Conservation (phyloP, 2,113 vertebrate genomes). For the Trematocara marginatum region DNA sequence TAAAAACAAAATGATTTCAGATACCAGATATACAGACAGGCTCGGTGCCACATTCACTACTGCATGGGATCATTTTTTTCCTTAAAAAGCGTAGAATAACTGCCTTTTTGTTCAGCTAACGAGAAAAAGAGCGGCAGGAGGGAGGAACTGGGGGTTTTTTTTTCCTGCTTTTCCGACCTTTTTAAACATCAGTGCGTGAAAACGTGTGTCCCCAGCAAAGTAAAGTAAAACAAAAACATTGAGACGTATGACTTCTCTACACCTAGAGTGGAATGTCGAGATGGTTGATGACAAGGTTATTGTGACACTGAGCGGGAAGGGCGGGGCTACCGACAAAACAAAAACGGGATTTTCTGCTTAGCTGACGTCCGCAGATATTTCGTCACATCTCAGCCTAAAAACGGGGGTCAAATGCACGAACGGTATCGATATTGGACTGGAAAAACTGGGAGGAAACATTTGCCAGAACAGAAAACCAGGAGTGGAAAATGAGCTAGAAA, state of each 20-base stretch:
- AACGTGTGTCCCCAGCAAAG: constrained; percentile 80
- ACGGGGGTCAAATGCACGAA: neutral
- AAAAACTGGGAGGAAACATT: neutral
- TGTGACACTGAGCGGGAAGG: constrained; percentile 72
- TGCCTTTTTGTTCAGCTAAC: constrained; percentile 89
- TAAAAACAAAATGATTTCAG: constrained; percentile 94
- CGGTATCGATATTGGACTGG: neutral
- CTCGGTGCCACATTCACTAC: constrained; percentile 97
- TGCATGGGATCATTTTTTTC: constrained; percentile 73
- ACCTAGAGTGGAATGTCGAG: constrained; percentile 84
- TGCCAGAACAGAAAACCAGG: neutral
- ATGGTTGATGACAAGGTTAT: constrained; percentile 68
- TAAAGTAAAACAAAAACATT: constrained; percentile 54
- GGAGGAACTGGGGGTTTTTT: neutral
- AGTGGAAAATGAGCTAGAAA: neutral
- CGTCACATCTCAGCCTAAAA: neutral
- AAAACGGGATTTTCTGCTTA: neutral
- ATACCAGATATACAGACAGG: constrained; percentile 99
- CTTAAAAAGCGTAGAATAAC: constrained; percentile 89
- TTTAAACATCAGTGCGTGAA: constrained; percentile 87
- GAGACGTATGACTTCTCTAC: constrained; percentile 78
- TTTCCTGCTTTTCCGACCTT: constrained; percentile 46
- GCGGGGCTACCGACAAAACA: neutral
- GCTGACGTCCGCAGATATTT: neutral
- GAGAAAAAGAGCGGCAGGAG: constrained; percentile 62